Conservation (phyloP, 2,888 invertebrate genomes). For the Acleris sparsana region DNA sequence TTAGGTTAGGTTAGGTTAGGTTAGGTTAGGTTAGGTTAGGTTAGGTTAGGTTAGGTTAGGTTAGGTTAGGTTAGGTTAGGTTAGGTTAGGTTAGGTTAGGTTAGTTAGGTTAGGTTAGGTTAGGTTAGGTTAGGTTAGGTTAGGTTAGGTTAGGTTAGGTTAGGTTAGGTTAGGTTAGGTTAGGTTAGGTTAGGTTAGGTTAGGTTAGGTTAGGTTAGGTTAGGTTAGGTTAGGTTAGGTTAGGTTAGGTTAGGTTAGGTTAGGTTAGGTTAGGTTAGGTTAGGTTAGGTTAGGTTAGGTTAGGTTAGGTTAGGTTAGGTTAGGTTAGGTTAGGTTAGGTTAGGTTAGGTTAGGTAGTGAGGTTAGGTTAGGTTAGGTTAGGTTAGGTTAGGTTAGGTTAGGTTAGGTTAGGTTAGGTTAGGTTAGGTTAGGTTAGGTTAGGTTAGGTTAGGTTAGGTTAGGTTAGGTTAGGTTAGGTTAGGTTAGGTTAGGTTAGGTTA, state of each 20-base stretch:
- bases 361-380: slow-evolving; percentile 1
- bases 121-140: slow-evolving; percentile 1
- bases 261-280: background rate
- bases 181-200: background rate
- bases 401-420: background rate
- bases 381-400: slow-evolving; percentile 1
- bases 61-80: slow-evolving; percentile 1
- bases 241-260: background rate
- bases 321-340: slow-evolving; percentile 1
- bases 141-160: slow-evolving; percentile 1
- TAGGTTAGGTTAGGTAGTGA: background rate
- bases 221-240: background rate
- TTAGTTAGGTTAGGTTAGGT: background rate
- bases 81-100: slow-evolving; percentile 1
- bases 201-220: too few relatives aligned
- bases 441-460: slow-evolving; percentile 1
- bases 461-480: slow-evolving; percentile 1
- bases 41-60: slow-evolving; percentile 1
- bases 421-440: slow-evolving; percentile 1
- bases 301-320: slow-evolving; percentile 1
- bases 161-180: slow-evolving; percentile 1
- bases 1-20: slow-evolving; percentile 1
- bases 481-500: background rate
- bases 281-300: slow-evolving; percentile 1
- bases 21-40: slow-evolving; percentile 1